Evolutionary conservation across 2,797 vertebrate genomes (phyloP).

Genomic region (Hybognathus amarus): DNA sequence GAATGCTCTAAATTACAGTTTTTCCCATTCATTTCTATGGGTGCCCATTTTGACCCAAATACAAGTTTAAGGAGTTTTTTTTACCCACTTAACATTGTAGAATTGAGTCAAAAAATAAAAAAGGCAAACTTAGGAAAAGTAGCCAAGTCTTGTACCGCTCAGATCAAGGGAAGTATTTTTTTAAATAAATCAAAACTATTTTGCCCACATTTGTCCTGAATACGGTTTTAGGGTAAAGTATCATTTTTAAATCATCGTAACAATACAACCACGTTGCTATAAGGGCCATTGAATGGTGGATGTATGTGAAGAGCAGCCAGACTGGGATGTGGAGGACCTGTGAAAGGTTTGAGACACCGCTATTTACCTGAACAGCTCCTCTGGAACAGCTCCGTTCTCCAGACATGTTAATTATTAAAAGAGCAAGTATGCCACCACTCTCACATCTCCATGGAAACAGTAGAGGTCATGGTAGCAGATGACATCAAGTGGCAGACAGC

Average conservation of each 20-base stretch:
- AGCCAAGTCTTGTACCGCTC: too few species aligned
- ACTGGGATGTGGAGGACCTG: conserved; percentile 28
- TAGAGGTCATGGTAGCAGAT: conserved; percentile 52
- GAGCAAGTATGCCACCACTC: conserved; percentile 47
- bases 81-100: too few species aligned
- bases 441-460: conserved; percentile 59
- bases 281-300: conserved; percentile 13
- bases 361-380: conserved; percentile 46
- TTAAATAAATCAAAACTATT: too few species aligned
- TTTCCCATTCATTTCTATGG: too few species aligned
- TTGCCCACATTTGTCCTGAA: too few species aligned
- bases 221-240: too few species aligned
- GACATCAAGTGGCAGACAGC: conserved; percentile 36
- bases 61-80: too few species aligned
- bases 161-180: too few species aligned
- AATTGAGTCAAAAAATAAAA: too few species aligned
- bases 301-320: conserved; percentile 12
- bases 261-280: not conserved
- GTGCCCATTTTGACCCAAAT: too few species aligned
- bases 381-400: conserved; percentile 45
- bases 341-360: conserved; percentile 19
- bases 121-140: too few species aligned
- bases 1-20: too few species aligned
- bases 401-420: conserved; percentile 60
- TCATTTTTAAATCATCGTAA: not conserved